Base-by-base conservation (phyloP, 1,140 invertebrate species). In the Venturia canescens region DNA sequence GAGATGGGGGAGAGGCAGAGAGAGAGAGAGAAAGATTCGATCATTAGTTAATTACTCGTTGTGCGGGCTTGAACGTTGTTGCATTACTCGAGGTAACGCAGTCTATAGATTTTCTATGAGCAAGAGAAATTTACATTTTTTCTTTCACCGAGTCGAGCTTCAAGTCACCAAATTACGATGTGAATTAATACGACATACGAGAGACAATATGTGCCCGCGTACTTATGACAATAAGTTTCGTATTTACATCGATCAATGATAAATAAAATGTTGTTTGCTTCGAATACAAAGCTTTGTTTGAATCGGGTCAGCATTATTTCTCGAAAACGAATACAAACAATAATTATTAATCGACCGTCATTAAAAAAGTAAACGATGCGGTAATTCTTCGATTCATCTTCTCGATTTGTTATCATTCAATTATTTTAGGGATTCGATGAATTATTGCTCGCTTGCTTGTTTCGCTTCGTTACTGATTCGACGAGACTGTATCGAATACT, bases 21-120 rank as follows among this genome's bases (percentile, higher is more conserved):
- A 57, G 70, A 6, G 0, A 72, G 38, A 34, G 67, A 44, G 67
- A 76, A 29, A 31, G 66, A 81, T 48, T 83, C 82, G 80, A 82
- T 80, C 79, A 76, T 76, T 63, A 60, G 72, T 57, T 31, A 76
- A 76, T 76, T 76, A 60, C 29, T 63, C 31, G 53, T 57, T 69
- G 66, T n/a, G n/a, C n/a, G 23, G 11, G 7, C 71, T 74, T 74
- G 3, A 26, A 50, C 26, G 26, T 53, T 74, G 71, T 74, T 57
- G 71, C 38, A 29, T 13, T 63, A 34, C 53, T 38, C 16, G 66
- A 31, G 15, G 66, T 18, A 69, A 31, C 66, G 29, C 3, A 11
- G 53, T 44, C 23, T 75, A 75, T 75, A 75, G 13, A 81, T 81
- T 77, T 81, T 48, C 72, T 15, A 53, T 71, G 18, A 53, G 16